Percentiles rank a stretch among this genome's conserved stretches.
Conservation (phyloP, 2,888 invertebrate species). For the Anagyrus pseudococci region DNA sequence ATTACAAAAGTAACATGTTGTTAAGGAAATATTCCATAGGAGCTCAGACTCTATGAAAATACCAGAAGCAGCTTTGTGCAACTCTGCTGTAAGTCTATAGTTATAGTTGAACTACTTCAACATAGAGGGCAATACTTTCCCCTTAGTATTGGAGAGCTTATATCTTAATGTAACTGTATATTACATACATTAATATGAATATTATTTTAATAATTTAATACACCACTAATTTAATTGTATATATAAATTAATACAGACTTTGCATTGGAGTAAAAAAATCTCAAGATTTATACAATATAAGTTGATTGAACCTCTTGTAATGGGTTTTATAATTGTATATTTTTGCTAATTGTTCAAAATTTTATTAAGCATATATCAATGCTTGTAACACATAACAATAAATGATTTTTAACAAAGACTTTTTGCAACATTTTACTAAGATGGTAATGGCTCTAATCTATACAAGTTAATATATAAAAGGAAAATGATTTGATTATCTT, state of each 20-base stretch:
- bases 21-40: constrained; percentile 8
- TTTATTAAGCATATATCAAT: too few relatives aligned
- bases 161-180: constrained; percentile 26
- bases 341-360: too few relatives aligned
- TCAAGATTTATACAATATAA: background rate
- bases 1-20: constrained; percentile 11
- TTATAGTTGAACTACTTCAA: constrained; percentile 39
- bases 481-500: too few relatives aligned
- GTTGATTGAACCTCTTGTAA: background rate
- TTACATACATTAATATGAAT: constrained; percentile 8
- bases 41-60: constrained; percentile 20
- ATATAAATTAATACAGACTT: background rate
- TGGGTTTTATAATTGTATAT: background rate
- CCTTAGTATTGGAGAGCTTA: background rate
- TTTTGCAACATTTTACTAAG: too few relatives aligned
- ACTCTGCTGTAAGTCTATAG: constrained; percentile 29
- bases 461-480: too few relatives aligned
- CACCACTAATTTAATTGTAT: constrained; percentile 11
- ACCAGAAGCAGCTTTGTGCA: constrained; percentile 26
- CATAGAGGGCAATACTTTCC: constrained; percentile 38
- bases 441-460: too few relatives aligned
- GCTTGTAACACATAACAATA: too few relatives aligned
- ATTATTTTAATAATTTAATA: constrained; percentile 29
- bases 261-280: background rate
- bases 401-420: too few relatives aligned